Conservation (phyloP, 2,888 invertebrate genomes). For the Tetramorium bicarinatum region DNA sequence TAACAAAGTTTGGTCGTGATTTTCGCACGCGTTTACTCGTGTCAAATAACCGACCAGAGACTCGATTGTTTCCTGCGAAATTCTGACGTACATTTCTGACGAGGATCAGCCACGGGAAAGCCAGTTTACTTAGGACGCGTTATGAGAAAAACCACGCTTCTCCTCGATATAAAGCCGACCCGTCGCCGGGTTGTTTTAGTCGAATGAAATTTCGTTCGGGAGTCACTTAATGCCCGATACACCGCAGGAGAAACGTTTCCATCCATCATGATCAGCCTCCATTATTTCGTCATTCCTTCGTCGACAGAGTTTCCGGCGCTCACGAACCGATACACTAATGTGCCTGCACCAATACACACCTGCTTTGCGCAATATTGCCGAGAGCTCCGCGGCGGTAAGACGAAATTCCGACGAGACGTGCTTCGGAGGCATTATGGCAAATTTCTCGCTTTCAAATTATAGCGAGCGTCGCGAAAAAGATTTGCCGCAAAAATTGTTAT, state of each 20-base stretch:
- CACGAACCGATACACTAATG: constrained; percentile 53
- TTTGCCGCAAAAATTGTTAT: not conserved
- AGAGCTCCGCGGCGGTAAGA: constrained; percentile 5
- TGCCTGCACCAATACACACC: constrained; percentile 28
- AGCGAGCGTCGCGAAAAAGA: not conserved
- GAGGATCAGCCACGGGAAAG: not conserved
- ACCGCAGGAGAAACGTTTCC: constrained; percentile 47
- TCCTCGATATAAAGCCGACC: constrained; percentile 16
- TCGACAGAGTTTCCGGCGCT: constrained; percentile 40
- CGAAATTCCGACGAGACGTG: constrained; percentile 36
- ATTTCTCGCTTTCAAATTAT: constrained; percentile 35
- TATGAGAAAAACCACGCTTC: not conserved
- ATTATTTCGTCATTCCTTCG: constrained; percentile 55
- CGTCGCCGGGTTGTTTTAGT: constrained; percentile 33
- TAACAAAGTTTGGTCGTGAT: not conserved
- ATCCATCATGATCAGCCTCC: constrained; percentile 55
- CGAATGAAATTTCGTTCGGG: constrained; percentile 39
- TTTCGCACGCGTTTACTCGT: not conserved
- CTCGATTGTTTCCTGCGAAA: constrained; percentile 7
- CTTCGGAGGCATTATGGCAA: constrained; percentile 17
- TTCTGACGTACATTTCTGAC: constrained; percentile 17
- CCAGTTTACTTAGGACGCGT: constrained; percentile 3
- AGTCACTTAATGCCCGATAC: constrained; percentile 54
- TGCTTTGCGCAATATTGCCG: constrained; percentile 40
- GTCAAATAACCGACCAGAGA: not conserved